These are phyloP conservation scores for Drosophila obscura DNA, from an alignment of 1,140 invertebrate genomes.

Conservation along the genomic window DNA sequence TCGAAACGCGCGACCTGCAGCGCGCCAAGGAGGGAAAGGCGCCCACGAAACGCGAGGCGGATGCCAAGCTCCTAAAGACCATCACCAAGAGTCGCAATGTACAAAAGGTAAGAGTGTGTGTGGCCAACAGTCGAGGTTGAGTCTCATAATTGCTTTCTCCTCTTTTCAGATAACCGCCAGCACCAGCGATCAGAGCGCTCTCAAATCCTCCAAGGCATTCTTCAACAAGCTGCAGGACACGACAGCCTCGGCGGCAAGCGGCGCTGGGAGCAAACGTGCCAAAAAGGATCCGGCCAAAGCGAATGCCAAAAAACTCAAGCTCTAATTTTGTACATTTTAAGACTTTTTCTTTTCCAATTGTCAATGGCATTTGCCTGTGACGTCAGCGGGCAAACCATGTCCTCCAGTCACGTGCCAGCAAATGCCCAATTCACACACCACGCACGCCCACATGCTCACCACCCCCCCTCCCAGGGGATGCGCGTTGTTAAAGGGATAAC, in stretches of 20 bases:
- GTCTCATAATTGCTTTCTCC: constrained; percentile 5
- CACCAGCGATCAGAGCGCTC: constrained; percentile 83
- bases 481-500: constrained; percentile 19
- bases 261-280: constrained; percentile 46
- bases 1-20: constrained; percentile 85
- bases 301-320: constrained; percentile 71
- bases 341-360: constrained; percentile 22
- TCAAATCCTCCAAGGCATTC: constrained; percentile 93
- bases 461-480: background rate
- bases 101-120: constrained; percentile 83
- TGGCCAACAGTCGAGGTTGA: background rate
- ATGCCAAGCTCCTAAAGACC: constrained; percentile 85
- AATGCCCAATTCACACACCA: constrained; percentile 19
- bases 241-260: constrained; percentile 55
- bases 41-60: constrained; percentile 86
- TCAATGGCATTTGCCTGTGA: constrained; percentile 49
- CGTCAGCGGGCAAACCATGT: constrained; percentile 14
- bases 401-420: constrained; percentile 61
- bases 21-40: constrained; percentile 84
- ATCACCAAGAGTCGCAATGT: constrained; percentile 88
- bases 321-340: constrained; percentile 55
- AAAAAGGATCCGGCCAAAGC: constrained; percentile 56
- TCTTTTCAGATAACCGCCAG: constrained; percentile 82
- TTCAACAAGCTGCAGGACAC: constrained; percentile 92
- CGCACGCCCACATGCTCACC: constrained; percentile 10